Evolutionary conservation across 2,113 vertebrate species (phyloP).

Genomic region (Penelope pileata): DNA sequence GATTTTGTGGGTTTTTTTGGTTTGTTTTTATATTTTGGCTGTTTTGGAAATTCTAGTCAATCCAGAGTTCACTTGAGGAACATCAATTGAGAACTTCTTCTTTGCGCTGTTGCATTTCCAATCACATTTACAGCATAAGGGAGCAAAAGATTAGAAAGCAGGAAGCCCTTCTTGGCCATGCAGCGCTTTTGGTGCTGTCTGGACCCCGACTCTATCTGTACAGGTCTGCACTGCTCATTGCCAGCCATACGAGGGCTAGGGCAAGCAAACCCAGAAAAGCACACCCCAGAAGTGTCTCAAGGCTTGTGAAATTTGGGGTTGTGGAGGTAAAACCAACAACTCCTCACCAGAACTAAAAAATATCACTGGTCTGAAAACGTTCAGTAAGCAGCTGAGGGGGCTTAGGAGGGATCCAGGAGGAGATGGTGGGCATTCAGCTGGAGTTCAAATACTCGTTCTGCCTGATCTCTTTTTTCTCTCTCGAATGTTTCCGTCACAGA

Average conservation of each 20-base stretch:
- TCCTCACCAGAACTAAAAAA: not conserved
- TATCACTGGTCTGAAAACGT: accelerated
- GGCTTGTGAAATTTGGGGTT: not conserved
- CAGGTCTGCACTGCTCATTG: not conserved
- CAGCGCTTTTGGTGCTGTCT: not conserved
- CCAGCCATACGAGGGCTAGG: not conserved
- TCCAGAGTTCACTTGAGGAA: not conserved
- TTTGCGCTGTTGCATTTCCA: not conserved
- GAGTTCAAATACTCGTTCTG: not conserved
- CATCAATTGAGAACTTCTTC: not conserved
- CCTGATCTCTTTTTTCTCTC: not conserved
- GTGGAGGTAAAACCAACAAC: not conserved
- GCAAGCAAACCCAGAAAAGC: not conserved
- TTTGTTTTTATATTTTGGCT: not conserved
- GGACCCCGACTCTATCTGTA: not conserved
- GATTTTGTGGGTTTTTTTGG: no score
- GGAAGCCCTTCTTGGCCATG: not conserved
- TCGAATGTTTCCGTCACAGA: not conserved
- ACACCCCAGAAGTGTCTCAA: not conserved
- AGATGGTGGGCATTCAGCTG: not conserved
- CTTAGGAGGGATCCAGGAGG: not conserved
- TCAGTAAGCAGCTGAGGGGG: not conserved
- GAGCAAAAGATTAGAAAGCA: not conserved
- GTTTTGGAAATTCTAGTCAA: not conserved
- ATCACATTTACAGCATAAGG: not conserved